Evolutionary conservation across 2,113 vertebrate genomes (phyloP), one percentile per base, ranked within the genome.

Genomic region (Anthoscopus minutus): DNA sequence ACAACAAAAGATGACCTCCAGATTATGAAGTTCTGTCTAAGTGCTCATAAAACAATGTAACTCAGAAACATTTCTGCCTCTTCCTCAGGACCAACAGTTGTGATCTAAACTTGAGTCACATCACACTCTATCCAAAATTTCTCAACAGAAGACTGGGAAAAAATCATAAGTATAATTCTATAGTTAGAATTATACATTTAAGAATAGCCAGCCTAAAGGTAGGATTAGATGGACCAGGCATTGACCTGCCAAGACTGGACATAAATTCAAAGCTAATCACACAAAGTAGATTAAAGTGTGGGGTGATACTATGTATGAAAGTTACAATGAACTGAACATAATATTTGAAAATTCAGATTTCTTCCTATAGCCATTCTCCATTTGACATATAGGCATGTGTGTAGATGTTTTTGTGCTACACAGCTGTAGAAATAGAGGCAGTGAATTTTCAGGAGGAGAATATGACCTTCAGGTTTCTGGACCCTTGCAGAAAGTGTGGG

Each of bases 381-480:
- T 15, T 3, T 48, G 14, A 42, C 3, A 2, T 23, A 23, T 21
- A 16, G 0, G 0, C 27, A n/a, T 8, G 0, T 7, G 20, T 20
- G 6, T 15, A 33, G 24, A 44, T 5, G 0, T n/a, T 64, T 78
- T 28, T 21, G 4, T 48, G 18, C 72, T 57, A 53, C 15, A 5
- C 10, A 51, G 44, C 38, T 56, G 23, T 4, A 28, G 77, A 66
- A 53, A 12, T 9, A 53, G 78, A 64, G 44, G 37, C 31, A 84
- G 37, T 31, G 48, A 13, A 56, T 62, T 50, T 86, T 35, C 47
- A 38, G 38, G 50, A 73, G 37, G 48, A 60, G 11, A 67, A 22
- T 17, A 25, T 4, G 10, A 62, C 61, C 17, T 64, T 47, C 21
- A 60, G 7, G 28, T 64, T 91, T 74, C 84, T 71, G 56, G 64